These are phyloP conservation scores for Caenorhabditis becei DNA, from an alignment of 2,888 invertebrate species.

Conservation along the genomic window DNA sequence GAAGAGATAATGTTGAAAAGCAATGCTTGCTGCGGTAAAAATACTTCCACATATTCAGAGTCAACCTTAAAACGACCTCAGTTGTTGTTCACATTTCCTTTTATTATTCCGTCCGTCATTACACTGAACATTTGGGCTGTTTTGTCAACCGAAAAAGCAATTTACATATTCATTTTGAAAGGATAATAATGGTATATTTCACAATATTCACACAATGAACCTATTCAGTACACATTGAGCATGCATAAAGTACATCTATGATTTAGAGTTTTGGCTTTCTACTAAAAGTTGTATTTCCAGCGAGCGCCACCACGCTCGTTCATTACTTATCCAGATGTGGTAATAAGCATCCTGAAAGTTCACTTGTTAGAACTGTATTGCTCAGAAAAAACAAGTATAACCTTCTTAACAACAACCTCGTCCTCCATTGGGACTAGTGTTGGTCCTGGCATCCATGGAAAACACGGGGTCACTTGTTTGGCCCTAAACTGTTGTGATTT, in stretches of 20 bases:
- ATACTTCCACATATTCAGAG: background rate
- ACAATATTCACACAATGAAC: background rate
- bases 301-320: constrained; percentile 76
- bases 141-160: background rate
- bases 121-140: background rate
- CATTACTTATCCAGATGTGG: constrained; percentile 76
- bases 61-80: background rate
- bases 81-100: background rate
- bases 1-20: too few relatives aligned
- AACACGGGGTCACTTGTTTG: constrained; percentile 68
- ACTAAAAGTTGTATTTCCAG: constrained; percentile 60
- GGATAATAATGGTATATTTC: too few relatives aligned
- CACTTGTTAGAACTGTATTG: background rate
- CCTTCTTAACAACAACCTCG: constrained; percentile 51
- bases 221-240: background rate
- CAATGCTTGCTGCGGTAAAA: too few relatives aligned
- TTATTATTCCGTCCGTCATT: background rate
- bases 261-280: constrained; percentile 29
- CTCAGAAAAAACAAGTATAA: background rate
- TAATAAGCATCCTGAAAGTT: constrained; percentile 72
- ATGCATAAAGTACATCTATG: background rate
- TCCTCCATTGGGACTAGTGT: constrained; percentile 73
- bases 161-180: background rate
- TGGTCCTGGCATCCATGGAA: constrained; percentile 78
- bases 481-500: constrained; percentile 50